phyloP scores from a whole-genome alignment of 2,113 vertebrate species.

The Alligator sinensis region DNA sequence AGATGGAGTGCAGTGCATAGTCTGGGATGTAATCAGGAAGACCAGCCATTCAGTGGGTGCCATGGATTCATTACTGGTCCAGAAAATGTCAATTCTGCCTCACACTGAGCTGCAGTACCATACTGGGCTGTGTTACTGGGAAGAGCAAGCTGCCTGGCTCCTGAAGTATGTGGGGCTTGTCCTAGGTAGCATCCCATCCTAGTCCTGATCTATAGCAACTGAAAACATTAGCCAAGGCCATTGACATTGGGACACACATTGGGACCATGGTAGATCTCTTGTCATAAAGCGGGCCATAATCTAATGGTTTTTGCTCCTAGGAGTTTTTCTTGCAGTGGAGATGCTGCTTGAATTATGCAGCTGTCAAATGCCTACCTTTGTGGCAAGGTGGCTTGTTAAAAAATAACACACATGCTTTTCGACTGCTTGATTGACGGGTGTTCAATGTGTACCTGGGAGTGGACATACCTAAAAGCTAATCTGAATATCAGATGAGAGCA shows the following conservation, averaged over 20 bases:
- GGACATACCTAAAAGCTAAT: not conserved
- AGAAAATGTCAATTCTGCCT: not conserved
- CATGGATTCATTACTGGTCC: not conserved
- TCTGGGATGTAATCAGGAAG: not conserved
- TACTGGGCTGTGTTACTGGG: not conserved
- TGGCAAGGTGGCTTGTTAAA: not conserved
- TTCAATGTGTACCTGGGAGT: not conserved
- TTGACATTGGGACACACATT: not conserved
- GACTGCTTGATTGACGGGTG: not conserved
- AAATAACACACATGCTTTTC: not conserved
- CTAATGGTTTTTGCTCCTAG: not conserved
- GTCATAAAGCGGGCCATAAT: not conserved
- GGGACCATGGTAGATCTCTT: not conserved
- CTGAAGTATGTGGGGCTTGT: not conserved
- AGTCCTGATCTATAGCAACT: not conserved
- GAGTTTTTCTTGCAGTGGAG: not conserved
- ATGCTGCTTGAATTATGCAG: not conserved
- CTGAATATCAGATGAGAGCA: not conserved
- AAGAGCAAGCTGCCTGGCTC: not conserved
- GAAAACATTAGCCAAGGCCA: not conserved
- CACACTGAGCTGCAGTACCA: not conserved
- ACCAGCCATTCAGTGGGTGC: not conserved
- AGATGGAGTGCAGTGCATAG: too few species aligned
- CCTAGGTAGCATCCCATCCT: not conserved
- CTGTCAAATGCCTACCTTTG: not conserved